A percentile compares a stretch with the other conserved stretches of the same genome.
Evolutionary conservation across 2,113 vertebrate species (phyloP).

Genomic region (Erythrocebus patas): DNA sequence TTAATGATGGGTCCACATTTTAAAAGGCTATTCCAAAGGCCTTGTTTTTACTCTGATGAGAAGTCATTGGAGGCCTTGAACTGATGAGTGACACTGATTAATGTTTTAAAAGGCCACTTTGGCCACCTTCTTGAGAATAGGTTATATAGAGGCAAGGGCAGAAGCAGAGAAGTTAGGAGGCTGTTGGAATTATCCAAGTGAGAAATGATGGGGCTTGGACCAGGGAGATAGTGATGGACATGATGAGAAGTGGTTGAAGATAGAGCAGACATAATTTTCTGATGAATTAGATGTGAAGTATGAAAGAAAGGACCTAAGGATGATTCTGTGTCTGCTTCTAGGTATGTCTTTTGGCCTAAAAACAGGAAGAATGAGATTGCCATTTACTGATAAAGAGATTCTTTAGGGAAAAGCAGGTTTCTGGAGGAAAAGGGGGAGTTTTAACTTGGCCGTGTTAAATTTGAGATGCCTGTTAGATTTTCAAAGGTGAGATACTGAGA

Average conservation of each 20-base stretch:
- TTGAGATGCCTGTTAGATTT: not conserved
- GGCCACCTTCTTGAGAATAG: not conserved
- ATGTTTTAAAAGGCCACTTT: not conserved
- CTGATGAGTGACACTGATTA: not conserved
- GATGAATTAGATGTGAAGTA: not conserved
- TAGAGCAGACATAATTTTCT: not conserved
- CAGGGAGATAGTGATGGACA: not conserved
- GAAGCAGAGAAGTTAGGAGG: not conserved
- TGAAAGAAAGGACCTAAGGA: not conserved
- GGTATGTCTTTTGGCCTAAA: not conserved
- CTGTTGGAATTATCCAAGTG: not conserved
- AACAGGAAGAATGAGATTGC: not conserved
- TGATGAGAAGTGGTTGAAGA: not conserved
- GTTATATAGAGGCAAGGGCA: not conserved
- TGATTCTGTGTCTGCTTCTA: not conserved
- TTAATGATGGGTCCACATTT: not conserved
- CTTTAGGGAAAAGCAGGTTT: not conserved
- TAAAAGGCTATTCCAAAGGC: not conserved
- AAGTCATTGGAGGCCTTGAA: not conserved
- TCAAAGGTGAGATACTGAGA: not conserved
- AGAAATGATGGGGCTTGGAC: not conserved
- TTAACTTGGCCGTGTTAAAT: not conserved
- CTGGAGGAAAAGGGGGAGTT: not conserved
- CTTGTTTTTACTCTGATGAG: not conserved
- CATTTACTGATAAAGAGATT: slow-evolving; percentile 14